Percentiles rank a stretch among this genome's conserved stretches.
phyloP scores from a whole-genome alignment of 2,797 vertebrate species.

The Potorous gilbertii region DNA sequence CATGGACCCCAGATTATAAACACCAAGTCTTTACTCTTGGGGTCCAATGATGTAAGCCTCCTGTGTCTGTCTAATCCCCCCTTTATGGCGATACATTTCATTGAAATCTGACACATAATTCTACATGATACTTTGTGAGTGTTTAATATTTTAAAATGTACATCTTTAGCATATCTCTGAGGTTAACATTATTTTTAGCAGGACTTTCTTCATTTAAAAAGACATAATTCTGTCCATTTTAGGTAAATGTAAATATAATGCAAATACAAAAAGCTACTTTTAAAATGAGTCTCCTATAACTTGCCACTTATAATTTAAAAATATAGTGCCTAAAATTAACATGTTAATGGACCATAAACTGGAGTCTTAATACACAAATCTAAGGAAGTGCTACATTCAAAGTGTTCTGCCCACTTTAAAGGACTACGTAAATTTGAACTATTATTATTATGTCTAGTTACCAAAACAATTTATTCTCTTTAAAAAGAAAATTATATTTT shows the following conservation, averaged over 20 bases:
- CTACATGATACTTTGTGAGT: not conserved
- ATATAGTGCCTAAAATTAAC: not conserved
- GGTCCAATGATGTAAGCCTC: not conserved
- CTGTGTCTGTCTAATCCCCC: not conserved
- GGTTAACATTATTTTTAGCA: not conserved
- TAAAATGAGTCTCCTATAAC: conserved; percentile 1
- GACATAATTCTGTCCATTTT: conserved; percentile 5
- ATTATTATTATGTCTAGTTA: not conserved
- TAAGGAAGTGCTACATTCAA: not conserved
- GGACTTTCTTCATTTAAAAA: conserved; percentile 33
- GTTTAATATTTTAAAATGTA: not conserved
- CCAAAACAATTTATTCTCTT: conserved; percentile 7
- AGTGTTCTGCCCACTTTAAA: not conserved
- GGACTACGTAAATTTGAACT: not conserved
- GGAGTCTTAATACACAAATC: not conserved
- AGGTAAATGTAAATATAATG: conserved; percentile 15
- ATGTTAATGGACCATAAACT: not conserved
- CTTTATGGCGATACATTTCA: not conserved
- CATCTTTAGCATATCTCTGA: not conserved
- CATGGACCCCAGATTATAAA: not conserved
- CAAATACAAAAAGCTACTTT: not conserved
- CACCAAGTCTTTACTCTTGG: not conserved
- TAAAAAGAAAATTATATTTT: conserved; percentile 56
- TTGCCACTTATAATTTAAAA: conserved; percentile 39
- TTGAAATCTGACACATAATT: not conserved